Base-by-base conservation (phyloP, 2,797 vertebrate genomes). In the Melanotaenia trifasciata region DNA sequence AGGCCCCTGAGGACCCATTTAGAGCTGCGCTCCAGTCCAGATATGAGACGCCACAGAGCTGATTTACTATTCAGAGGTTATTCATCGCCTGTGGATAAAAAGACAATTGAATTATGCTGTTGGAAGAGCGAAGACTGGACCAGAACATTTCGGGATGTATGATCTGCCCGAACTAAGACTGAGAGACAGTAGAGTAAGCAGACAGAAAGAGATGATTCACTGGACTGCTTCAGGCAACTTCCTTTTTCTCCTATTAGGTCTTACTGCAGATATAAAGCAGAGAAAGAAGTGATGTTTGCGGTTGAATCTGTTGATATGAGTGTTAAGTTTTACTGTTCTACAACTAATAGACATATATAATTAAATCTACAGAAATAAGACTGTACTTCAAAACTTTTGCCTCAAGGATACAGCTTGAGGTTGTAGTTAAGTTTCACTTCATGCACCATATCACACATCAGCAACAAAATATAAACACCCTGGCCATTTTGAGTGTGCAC, bases 61-160 rank as follows among this genome's bases (percentile, higher is more conserved):
- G 90, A 92, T 94, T 92, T 90, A 92, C 76, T 86, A 81, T 85
- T 91, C 80, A 83, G 84, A 83, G 73, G 81, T 86, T 89, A 90
- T 90, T 92, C 83, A 90, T 92, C 56, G 87, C 86, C 83, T 79
- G 75, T 84, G 84, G 84, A 90, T 84, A 80, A 76, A 86, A 90
- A 88, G 75, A 90, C 84, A 92, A 88, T 83, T 91, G 87, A 91
- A 90, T 92, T 88, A 90, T 86, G 79, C 65, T 79, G 83, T 74
- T 86, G 79, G 84, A 81, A 67, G 38, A 76, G 73, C 81, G 76
- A 58, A 58, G 71, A 63, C 67, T 53, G 70, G 74, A 69, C 70
- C 65, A 58, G 64, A 77, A 78, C 69, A 50, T 35, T 69, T 76
- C 53, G 70, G 68, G 80, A 76, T 24, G 26, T 79, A 79, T 2